Conservation (phyloP, 2,113 vertebrate species). For the Stegastes partitus region DNA sequence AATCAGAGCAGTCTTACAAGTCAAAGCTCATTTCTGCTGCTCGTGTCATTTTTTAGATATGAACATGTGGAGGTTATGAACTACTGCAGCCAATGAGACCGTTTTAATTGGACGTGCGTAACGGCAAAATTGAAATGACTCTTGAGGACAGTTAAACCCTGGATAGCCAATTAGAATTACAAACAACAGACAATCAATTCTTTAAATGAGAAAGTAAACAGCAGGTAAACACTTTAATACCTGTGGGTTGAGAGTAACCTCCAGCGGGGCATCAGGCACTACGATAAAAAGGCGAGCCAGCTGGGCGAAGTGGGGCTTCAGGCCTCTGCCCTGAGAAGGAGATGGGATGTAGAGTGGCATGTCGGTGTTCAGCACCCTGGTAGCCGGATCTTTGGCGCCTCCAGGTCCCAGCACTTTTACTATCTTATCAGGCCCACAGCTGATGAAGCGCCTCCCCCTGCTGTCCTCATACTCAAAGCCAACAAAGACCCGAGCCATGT, state of each 20-base stretch:
- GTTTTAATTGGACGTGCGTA: too few species aligned
- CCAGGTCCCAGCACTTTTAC: slow-evolving; percentile 97
- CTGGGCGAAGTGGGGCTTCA: slow-evolving; percentile 96
- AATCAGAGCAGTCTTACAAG: too few species aligned
- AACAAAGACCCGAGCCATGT: slow-evolving; percentile 95
- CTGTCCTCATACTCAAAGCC: slow-evolving; percentile 98
- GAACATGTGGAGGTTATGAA: too few species aligned
- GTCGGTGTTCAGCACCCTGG: slow-evolving; percentile 94
- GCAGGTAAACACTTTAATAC: slow-evolving; percentile 70
- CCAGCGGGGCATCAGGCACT: slow-evolving; percentile 94
- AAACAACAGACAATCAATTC: too few species aligned
- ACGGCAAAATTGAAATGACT: too few species aligned
- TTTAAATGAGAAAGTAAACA: too few species aligned
- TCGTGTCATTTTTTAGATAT: too few species aligned
- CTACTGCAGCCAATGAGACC: too few species aligned
- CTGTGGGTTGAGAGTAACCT: slow-evolving; percentile 94
- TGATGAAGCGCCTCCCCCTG: slow-evolving; percentile 95
- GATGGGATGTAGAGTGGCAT: slow-evolving; percentile 97
- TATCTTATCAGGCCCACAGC: slow-evolving; percentile 95
- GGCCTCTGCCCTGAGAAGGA: slow-evolving; percentile 92
- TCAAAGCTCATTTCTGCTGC: too few species aligned
- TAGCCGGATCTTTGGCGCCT: slow-evolving; percentile 93
- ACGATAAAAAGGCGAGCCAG: slow-evolving; percentile 94
- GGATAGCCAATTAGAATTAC: too few species aligned
- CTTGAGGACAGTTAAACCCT: too few species aligned